Percentiles rank a stretch among this genome's conserved stretches.
phyloP scores from a whole-genome alignment of 2,797 vertebrate species.

The Myiotriccus ornatus region DNA sequence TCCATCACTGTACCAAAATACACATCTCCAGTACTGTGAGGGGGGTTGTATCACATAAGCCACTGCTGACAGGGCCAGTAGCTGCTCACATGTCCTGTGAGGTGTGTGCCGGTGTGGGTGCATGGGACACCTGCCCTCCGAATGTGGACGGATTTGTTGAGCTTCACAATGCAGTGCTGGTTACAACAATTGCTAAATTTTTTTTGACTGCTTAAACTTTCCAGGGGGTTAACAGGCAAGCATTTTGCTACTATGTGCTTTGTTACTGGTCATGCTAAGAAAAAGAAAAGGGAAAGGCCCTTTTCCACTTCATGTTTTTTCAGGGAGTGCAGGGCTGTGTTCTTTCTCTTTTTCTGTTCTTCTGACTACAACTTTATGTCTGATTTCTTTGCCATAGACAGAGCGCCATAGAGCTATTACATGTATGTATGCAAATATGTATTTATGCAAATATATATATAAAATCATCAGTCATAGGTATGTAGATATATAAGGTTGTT shows the following conservation, averaged over 20 bases:
- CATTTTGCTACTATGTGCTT: not conserved
- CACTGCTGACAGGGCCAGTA: not conserved
- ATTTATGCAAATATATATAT: not conserved
- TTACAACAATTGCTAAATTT: not conserved
- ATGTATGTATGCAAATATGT: not conserved
- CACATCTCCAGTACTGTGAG: accelerated
- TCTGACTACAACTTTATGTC: not conserved
- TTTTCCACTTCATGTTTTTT: not conserved
- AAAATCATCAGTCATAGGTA: not conserved
- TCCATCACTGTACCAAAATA: constrained; percentile 1
- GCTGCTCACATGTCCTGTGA: not conserved
- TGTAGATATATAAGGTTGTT: not conserved
- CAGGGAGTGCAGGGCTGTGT: not conserved
- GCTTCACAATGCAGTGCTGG: not conserved
- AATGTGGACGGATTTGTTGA: not conserved
- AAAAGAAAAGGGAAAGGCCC: not conserved
- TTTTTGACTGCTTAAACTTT: not conserved
- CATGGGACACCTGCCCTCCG: accelerated
- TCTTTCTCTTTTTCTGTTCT: not conserved
- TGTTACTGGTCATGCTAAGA: not conserved
- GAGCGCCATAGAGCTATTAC: not conserved
- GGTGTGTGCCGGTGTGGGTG: not conserved
- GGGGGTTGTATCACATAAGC: not conserved
- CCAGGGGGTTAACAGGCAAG: not conserved
- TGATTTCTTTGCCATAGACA: not conserved